Conservation (phyloP, 2,888 invertebrate species). For the Coelogynopora nodosa region DNA sequence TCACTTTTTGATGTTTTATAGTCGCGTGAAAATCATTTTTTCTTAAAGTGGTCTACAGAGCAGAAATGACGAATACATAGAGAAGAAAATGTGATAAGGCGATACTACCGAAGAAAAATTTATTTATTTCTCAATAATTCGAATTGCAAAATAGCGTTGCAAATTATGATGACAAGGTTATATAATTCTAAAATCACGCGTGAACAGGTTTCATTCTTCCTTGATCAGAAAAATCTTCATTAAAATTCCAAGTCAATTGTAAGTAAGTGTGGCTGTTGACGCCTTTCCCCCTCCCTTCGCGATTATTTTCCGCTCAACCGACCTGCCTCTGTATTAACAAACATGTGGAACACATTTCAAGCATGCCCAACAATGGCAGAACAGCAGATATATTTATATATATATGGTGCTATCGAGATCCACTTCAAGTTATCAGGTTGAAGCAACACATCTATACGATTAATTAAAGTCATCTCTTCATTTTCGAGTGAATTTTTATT, state of each 20-base stretch:
- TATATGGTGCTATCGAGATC: not conserved
- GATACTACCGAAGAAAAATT: not conserved
- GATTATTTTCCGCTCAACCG: not conserved
- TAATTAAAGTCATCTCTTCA: not conserved
- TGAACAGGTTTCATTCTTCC: not conserved
- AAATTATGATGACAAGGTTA: too few species aligned
- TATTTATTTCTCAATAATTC: not conserved
- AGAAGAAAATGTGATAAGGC: too few species aligned
- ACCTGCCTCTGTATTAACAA: not conserved
- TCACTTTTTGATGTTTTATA: too few species aligned
- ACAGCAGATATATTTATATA: not conserved
- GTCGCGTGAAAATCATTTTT: too few species aligned
- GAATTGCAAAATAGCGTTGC: too few species aligned
- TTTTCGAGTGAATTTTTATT: not conserved
- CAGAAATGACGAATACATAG: too few species aligned
- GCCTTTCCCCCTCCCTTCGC: not conserved
- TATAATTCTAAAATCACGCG: slow-evolving; percentile 10
- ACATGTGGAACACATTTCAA: not conserved
- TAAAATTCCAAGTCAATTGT: slow-evolving; percentile 19
- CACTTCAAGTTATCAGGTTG: not conserved
- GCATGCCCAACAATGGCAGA: too few species aligned
- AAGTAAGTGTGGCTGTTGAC: slow-evolving; percentile 5
- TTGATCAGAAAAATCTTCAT: slow-evolving; percentile 8
- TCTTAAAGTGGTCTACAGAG: too few species aligned
- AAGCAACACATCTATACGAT: not conserved